Base-by-base conservation (phyloP, 1,140 invertebrate genomes). In the Conopomorpha cramerella region DNA sequence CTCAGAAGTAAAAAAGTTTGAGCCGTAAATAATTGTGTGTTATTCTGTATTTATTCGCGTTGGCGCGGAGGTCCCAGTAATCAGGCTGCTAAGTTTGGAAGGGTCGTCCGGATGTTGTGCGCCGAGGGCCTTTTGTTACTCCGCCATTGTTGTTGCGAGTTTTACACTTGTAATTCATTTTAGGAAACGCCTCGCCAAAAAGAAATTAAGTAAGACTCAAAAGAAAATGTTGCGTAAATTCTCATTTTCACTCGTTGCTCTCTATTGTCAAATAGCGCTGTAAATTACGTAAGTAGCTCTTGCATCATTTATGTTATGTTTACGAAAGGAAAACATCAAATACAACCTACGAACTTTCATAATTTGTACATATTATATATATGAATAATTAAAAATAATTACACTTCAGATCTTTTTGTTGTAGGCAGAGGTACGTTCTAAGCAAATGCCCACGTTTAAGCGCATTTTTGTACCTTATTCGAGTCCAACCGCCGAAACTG, bases 141-240 rank as follows among this genome's bases (percentile, higher is more conserved):
- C 53, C 55, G 54, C 65, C 66, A 68, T 72, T 72, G 64, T 74
- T 74, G 64, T 67, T 74, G 65, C 66, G 63, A 72, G 71, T 74
- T 74, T 74, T 74, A 71, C 70, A 74, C 70, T 74, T 68, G 70
- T 74, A 72, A 74, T 74, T 74, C 71, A 74, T 74, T 72, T 72
- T 63, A 72, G 67, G 65, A 70, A 74, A 71, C 57, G 60, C 65
- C 61, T 66, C 56, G 58, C 58, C 64, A 63, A 61, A 72, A 74
- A 74, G 63, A 71, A 74, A 74, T 72, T 74, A 64, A 55, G 65
- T 72, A 67, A 60, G 70, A 66, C 65, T 64, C 55, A 50, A 64
- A 70, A 58, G 67, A 66, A 66, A 74, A 70, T 70, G 67, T 72
- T 51, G 49, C 46, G 36, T 46, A 46, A 17, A 30, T 19, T 37